Evolutionary conservation across 1,140 invertebrate species (phyloP), one percentile per base, ranked within the genome.

Genomic region (Eriosoma lanigerum): DNA sequence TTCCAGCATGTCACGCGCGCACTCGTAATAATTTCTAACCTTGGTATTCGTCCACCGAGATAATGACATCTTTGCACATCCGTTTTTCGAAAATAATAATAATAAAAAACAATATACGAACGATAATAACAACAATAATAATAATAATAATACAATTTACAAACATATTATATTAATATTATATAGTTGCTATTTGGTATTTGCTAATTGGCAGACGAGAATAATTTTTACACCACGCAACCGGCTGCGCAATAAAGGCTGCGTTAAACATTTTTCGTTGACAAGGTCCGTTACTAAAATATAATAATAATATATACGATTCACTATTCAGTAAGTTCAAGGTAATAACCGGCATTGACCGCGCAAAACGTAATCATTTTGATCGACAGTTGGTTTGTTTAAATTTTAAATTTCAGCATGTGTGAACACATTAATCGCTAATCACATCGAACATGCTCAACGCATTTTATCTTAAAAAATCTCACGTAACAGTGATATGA

Each of bases 51-150:
- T 73, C 17, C 48, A 26, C 26, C 17, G 70, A 3, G 50, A 73
- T 54, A 73, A 73, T 73, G 52, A 73, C 48, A 73, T 32, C 70
- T 73, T 73, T 29, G 19, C 29, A 38, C 70, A 73, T 73, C 70
- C 70, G 70, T 73, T 73, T 73, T 73, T 73, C 17, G 26, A 73
- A 73, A 73, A 52, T 52, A 52, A 19, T 29, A 48, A 29, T 15
- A 50, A 29, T 54, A 73, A 29, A n/a, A 9, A 21, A 38, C 32
- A 38, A 38, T 38, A 3, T 8, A 38, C 8, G 3, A 38, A 4
- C 32, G 32, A 38, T 8, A 38, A 38, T 38, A 3, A 38, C 32
- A 38, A 38, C 8, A n/a, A 38, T 38, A 38, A 38, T 38, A 38
- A 38, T 8, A 38, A 38, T 8, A 38, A 38, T 8, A 3, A 38